Conservation (phyloP, 2,797 vertebrate species). For the Cirrhinus molitorella region DNA sequence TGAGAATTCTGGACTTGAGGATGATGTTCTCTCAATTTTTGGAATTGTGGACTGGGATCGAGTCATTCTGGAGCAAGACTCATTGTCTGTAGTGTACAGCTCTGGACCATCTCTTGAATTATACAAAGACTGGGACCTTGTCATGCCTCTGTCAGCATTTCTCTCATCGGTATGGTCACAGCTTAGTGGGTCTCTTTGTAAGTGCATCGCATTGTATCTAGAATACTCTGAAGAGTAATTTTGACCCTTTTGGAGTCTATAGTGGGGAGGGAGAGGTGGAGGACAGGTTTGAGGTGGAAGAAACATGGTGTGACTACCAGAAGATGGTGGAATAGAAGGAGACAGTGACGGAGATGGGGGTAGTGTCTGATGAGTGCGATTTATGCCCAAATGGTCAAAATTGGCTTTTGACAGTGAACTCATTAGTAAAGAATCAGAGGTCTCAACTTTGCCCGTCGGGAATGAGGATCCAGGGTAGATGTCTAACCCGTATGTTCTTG, state of each 20-base stretch:
- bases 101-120: slow-evolving; percentile 71
- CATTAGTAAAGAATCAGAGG: slow-evolving; percentile 83
- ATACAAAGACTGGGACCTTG: slow-evolving; percentile 67
- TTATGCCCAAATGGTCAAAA: slow-evolving; percentile 84
- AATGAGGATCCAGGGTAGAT: slow-evolving; percentile 72
- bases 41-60: slow-evolving; percentile 69
- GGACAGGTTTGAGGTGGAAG: slow-evolving; percentile 77
- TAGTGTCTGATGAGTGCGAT: slow-evolving; percentile 80
- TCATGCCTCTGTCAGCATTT: slow-evolving; percentile 59
- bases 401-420: slow-evolving; percentile 76
- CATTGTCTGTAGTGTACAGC: slow-evolving; percentile 72
- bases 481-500: slow-evolving; percentile 72
- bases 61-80: slow-evolving; percentile 78
- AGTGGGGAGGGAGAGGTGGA: slow-evolving; percentile 82
- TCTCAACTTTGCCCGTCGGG: slow-evolving; percentile 76
- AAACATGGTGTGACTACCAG: slow-evolving; percentile 75
- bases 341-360: slow-evolving; percentile 82
- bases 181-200: slow-evolving; percentile 78
- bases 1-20: slow-evolving; percentile 81
- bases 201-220: slow-evolving; percentile 73
- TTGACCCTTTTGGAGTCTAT: slow-evolving; percentile 78
- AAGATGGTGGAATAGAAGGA: slow-evolving; percentile 78
- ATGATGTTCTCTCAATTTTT: slow-evolving; percentile 76
- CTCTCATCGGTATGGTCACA: slow-evolving; percentile 75
- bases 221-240: slow-evolving; percentile 73